Base-by-base conservation (phyloP, 1,140 invertebrate genomes). In the Lamellibrachia luymesi region DNA sequence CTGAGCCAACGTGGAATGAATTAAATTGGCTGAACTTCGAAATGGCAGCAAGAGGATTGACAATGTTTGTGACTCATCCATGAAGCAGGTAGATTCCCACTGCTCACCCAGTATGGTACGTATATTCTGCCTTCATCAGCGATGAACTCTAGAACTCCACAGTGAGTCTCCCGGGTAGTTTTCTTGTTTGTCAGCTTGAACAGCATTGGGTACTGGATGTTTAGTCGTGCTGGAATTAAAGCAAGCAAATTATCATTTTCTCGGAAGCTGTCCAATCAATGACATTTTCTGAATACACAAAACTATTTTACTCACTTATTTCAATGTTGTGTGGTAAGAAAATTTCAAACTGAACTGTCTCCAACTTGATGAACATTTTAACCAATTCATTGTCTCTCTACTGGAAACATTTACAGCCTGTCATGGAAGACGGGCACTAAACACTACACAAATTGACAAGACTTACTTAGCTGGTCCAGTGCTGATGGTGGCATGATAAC, bases 41-140 rank as follows among this genome's bases (percentile, higher is more conserved):
- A 38, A 38, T 38, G 38, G 38, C 38, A 38, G 38, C 38, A 38
- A 38, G 38, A 38, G 38, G 38, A 38, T 38, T 38, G 38, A 38
- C 38, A 38, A 1, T 38, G 38, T 38, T 38, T 38, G 38, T 38
- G 38, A 38, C 38, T 38, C 38, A 38, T 38, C 38, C 38, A 38
- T 38, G 38, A 38, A 38, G 38, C 38, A 38, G 38, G 38, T 38
- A 80, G 64, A 80, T 80, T 22, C 13, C 17, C 13, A 80, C 8
- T 22, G 96, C 95, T 96, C 97, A 98, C 98, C 99, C 99, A 99
- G 96, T 99, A 98, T 50, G 99, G 99, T 94, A 99, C 97, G 96
- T 99, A 99, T 92, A 99, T 98, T 97, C 98, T 98, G 92, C 99
- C 99, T 97, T 99, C 99, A 96, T 99, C 99, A 5, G 99, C 99